phyloP scores from a whole-genome alignment of 2,797 vertebrate genomes.

The Passerculus sandwichensis region DNA sequence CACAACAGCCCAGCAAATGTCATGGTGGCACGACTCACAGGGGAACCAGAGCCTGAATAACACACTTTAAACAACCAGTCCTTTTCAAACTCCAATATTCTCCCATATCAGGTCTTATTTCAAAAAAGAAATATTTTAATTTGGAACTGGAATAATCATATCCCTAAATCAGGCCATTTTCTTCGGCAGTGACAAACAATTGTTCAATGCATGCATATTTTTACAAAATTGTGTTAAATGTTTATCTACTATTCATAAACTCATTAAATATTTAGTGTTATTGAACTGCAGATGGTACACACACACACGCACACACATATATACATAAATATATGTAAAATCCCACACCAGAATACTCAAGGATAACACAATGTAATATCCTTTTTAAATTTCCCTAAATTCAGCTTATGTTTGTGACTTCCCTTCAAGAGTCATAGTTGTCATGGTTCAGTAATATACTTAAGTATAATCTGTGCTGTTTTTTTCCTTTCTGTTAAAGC shows the following conservation, averaged over 20 bases:
- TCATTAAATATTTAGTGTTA: slow-evolving; percentile 42
- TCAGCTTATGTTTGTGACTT: neutral
- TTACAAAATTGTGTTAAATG: slow-evolving; percentile 18
- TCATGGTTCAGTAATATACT: slow-evolving; percentile 15
- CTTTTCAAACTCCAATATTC: neutral
- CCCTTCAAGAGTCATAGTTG: neutral
- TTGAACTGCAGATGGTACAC: slow-evolving; percentile 20
- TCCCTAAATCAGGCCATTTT: neutral
- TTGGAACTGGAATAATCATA: neutral
- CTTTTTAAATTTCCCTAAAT: slow-evolving; percentile 24
- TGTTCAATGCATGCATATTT: neutral
- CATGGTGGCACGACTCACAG: neutral
- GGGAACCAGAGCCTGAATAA: neutral
- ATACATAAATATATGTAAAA: neutral
- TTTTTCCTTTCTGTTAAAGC: slow-evolving; percentile 1
- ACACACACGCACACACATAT: neutral
- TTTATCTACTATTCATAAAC: slow-evolving; percentile 11
- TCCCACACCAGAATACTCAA: neutral
- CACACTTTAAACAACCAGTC: neutral
- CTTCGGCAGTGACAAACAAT: neutral
- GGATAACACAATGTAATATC: neutral
- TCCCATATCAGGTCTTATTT: neutral
- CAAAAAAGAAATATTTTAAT: neutral
- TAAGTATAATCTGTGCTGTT: neutral
- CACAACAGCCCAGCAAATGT: neutral